Evolutionary conservation across 2,797 vertebrate species (phyloP).

Genomic region (Coregonus sp.): DNA sequence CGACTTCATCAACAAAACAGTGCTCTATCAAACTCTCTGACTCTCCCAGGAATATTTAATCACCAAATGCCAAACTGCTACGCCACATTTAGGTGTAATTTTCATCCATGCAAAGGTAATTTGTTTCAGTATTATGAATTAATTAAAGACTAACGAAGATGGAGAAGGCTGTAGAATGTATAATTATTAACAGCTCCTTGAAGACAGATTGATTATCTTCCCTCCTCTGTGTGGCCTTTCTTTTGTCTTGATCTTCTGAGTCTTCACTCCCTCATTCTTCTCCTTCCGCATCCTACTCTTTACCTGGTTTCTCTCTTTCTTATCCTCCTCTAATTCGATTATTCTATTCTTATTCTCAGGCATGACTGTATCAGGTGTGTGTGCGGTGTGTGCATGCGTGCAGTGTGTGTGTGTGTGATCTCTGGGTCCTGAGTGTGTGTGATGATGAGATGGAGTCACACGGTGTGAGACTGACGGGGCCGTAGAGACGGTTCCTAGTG

Average conservation of each 20-base stretch:
- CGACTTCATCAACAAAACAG: slow-evolving; percentile 73
- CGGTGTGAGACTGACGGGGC: no score
- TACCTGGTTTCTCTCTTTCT: slow-evolving; percentile 12
- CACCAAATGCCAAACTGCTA: slow-evolving; percentile 81
- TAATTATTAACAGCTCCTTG: slow-evolving; percentile 80
- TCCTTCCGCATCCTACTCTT: slow-evolving; percentile 9
- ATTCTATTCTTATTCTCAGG: neutral
- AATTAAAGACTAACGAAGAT: slow-evolving; percentile 86
- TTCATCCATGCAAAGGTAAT: slow-evolving; percentile 84
- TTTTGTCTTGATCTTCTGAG: slow-evolving; percentile 32
- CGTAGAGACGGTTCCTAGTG: no score
- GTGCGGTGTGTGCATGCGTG: neutral
- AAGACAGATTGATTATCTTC: slow-evolving; percentile 73
- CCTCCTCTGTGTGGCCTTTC: slow-evolving; percentile 42
- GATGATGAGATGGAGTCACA: neutral
- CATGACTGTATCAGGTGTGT: neutral
- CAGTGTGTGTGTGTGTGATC: neutral
- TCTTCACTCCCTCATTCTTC: slow-evolving; percentile 7
- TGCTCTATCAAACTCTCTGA: slow-evolving; percentile 75
- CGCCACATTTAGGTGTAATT: slow-evolving; percentile 83
- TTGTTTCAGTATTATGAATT: slow-evolving; percentile 87
- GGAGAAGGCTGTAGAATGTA: slow-evolving; percentile 79
- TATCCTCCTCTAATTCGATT: slow-evolving; percentile 1
- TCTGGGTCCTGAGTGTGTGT: neutral
- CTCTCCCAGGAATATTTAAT: slow-evolving; percentile 82